Evolutionary conservation across 2,888 invertebrate species (phyloP).

Genomic region (Tachina grossa): DNA sequence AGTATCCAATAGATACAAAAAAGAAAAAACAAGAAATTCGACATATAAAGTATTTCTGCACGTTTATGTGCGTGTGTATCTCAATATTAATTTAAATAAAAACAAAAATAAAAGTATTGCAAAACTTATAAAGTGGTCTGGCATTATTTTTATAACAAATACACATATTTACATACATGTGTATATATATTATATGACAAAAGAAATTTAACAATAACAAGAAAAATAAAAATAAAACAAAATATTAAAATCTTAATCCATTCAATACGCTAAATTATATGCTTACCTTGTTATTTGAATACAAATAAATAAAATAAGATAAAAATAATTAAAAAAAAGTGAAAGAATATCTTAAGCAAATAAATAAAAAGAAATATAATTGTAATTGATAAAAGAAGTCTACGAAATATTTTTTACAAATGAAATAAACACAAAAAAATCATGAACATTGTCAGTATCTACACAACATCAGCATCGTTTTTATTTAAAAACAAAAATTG

Average conservation of each 20-base stretch:
- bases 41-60: slow-evolving; percentile 16
- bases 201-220: slow-evolving; percentile 7
- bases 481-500: not conserved
- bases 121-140: slow-evolving; percentile 37
- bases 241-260: not conserved
- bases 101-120: slow-evolving; percentile 38
- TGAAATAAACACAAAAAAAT: not conserved
- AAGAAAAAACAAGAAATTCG: slow-evolving; percentile 30
- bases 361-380: too few relatives aligned
- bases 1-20: slow-evolving; percentile 50
- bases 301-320: slow-evolving; percentile 7
- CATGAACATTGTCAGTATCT: slow-evolving; percentile 29
- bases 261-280: slow-evolving; percentile 23
- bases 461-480: not conserved
- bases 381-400: not conserved
- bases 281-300: slow-evolving; percentile 14
- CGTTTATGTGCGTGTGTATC: slow-evolving; percentile 16
- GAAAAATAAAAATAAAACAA: not conserved
- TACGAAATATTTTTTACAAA: not conserved
- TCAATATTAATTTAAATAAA: slow-evolving; percentile 46
- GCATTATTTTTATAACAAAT: slow-evolving; percentile 6
- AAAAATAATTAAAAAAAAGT: not conserved
- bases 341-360: not conserved
- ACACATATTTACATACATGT: not conserved
- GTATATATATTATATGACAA: not conserved